These are phyloP conservation scores for Elaphurus davidianus DNA, from an alignment of 2,113 vertebrate species.

Conservation along the genomic window DNA sequence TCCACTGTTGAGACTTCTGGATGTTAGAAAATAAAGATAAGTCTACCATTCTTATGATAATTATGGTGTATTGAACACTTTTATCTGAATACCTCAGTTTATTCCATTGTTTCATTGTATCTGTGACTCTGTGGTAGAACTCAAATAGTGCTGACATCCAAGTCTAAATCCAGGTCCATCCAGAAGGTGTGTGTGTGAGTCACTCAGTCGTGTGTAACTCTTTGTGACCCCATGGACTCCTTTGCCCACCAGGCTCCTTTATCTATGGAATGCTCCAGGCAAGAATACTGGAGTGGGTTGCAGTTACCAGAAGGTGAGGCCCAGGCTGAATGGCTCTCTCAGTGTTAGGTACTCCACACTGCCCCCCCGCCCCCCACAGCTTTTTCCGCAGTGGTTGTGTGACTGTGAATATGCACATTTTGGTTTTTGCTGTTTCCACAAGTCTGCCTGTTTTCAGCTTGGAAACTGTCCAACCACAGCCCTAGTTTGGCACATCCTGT, in stretches of 20 bases:
- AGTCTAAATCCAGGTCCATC: background rate
- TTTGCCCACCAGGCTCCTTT: no score
- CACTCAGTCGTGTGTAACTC: no score
- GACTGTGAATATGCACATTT: background rate
- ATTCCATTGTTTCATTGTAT: background rate
- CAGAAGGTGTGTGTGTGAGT: no score
- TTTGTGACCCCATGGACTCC: no score
- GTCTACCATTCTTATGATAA: background rate
- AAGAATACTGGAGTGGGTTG: no score
- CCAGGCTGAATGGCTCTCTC: background rate
- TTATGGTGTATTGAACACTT: background rate
- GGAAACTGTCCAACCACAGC: accelerated
- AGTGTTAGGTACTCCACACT: background rate
- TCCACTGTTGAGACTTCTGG: background rate
- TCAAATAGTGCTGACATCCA: background rate
- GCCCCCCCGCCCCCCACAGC: accelerated
- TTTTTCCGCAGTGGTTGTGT: background rate
- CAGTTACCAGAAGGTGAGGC: background rate
- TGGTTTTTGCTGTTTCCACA: background rate
- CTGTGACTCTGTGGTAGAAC: background rate
- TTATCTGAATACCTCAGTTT: background rate
- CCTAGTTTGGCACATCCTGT: background rate
- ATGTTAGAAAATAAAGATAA: background rate
- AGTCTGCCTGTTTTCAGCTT: background rate
- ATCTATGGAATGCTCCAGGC: no score